These are phyloP conservation scores for Tricholaema leucomelas DNA, from an alignment of 2,113 vertebrate species.

Conservation along the genomic window DNA sequence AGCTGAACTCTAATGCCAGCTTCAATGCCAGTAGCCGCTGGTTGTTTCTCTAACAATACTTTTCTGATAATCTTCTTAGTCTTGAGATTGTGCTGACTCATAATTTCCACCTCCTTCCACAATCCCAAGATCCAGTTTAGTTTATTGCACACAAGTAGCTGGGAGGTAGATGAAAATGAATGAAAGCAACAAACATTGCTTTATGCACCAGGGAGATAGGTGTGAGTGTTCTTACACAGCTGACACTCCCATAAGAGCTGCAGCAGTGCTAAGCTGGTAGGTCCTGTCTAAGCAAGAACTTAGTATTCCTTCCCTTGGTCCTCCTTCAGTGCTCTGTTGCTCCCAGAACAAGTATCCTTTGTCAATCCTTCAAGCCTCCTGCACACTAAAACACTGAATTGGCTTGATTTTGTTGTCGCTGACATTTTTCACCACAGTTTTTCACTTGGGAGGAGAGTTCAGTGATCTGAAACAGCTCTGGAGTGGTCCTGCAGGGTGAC, in stretches of 20 bases:
- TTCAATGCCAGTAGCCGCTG: background rate
- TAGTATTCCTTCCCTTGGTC: background rate
- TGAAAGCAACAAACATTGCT: rapidly evolving
- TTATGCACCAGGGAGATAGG: rapidly evolving
- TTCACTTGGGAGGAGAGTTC: background rate
- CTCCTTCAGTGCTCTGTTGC: background rate
- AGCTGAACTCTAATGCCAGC: background rate
- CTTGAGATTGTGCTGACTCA: background rate
- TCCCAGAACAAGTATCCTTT: background rate
- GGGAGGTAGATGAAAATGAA: background rate
- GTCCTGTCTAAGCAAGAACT: background rate
- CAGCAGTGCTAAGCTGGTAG: background rate
- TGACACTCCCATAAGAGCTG: background rate
- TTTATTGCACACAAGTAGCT: background rate
- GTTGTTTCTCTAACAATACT: background rate
- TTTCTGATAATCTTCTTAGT: background rate
- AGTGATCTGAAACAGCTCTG: background rate
- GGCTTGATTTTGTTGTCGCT: background rate
- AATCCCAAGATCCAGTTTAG: background rate
- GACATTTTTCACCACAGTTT: background rate
- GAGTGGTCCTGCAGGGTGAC: background rate
- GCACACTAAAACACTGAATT: background rate
- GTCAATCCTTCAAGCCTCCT: background rate
- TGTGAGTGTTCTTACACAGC: background rate
- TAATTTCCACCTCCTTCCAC: background rate